Evolutionary conservation across 1,140 invertebrate species (phyloP).

Genomic region (Aphelinus certus): DNA sequence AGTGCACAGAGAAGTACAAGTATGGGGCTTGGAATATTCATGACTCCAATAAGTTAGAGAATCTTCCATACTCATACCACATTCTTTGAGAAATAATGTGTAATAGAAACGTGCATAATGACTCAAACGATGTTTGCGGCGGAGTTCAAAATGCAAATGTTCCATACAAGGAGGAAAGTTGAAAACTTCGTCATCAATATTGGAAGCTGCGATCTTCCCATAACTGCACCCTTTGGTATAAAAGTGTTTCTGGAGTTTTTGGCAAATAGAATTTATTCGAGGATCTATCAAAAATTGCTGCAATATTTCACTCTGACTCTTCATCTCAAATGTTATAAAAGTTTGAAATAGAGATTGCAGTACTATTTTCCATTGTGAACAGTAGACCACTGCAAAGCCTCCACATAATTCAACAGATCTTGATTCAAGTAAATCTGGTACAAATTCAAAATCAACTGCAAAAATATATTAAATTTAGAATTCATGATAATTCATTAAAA

Average conservation of each 20-base stretch:
- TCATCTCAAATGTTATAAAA: constrained; percentile 61
- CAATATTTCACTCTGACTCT: constrained; percentile 44
- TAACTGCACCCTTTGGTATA: constrained; percentile 42
- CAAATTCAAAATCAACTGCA: constrained; percentile 65
- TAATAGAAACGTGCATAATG: constrained; percentile 78
- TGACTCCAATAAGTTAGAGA: constrained; percentile 73
- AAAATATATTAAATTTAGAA: constrained; percentile 52
- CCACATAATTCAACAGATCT: constrained; percentile 65
- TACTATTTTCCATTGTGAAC: constrained; percentile 68
- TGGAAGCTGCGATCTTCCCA: constrained; percentile 54
- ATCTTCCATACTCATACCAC: constrained; percentile 73
- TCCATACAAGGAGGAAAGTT: constrained; percentile 82
- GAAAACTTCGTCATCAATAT: constrained; percentile 67
- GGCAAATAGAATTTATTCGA: constrained; percentile 61
- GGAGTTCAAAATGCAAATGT: constrained; percentile 72
- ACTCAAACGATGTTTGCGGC: constrained; percentile 75
- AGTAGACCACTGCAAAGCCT: constrained; percentile 66
- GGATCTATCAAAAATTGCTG: constrained; percentile 55
- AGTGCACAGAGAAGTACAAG: constrained; percentile 64
- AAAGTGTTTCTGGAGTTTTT: constrained; percentile 51
- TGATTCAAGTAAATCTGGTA: constrained; percentile 64
- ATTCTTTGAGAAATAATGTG: constrained; percentile 77
- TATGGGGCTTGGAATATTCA: constrained; percentile 71
- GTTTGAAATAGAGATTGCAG: constrained; percentile 64
- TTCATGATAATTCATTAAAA: constrained; percentile 52